Evolutionary conservation across 2,113 vertebrate species (phyloP), one percentile per base, ranked within the genome.

Genomic region (Pelecanus crispus): DNA sequence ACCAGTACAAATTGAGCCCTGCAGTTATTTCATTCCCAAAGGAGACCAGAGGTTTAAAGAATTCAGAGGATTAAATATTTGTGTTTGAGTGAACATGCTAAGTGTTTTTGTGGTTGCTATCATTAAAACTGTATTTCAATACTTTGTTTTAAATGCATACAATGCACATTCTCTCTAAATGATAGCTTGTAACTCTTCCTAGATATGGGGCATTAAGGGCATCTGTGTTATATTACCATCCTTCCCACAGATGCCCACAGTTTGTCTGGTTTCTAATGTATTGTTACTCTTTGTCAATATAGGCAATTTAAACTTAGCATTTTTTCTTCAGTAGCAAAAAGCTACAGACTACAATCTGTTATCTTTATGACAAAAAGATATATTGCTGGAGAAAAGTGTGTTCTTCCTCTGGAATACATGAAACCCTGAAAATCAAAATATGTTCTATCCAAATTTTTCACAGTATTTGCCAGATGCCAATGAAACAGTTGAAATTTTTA

Each of bases 1-100:
- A 98, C 98, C 98, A 97, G 96, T 98, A 98, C 98, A 98, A 98
- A 98, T 98, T 98, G 98, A 98, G 98, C 97, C 97, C 97, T 97
- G 97, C 97, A 98, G 98, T 98, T 98, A 98, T 98, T 98, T 97
- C 94, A 91, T 94, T 98, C 98, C 98, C 98, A 97, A 97, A 97
- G 98, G 98, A 98, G 94, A 97, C 89, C 61, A 97, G 97, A 97
- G 97, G 97, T 98, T 98, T 98, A 98, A 98, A 98, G 97, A 98
- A 98, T 98, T 97, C 98, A 97, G 84, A 92, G 97, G 98, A 98
- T 98, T 98, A 98, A 98, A 98, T 96, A 98, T 98, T 98, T 96
- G 86, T 98, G 97, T 98, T 97, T 98, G 97, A 98, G 91, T 98
- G 98, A 98, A 97, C 98, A 98, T 95, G 94, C 95, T 98, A 98